phyloP scores from a whole-genome alignment of 1,140 invertebrate genomes.

The Caerostris extrusa region DNA sequence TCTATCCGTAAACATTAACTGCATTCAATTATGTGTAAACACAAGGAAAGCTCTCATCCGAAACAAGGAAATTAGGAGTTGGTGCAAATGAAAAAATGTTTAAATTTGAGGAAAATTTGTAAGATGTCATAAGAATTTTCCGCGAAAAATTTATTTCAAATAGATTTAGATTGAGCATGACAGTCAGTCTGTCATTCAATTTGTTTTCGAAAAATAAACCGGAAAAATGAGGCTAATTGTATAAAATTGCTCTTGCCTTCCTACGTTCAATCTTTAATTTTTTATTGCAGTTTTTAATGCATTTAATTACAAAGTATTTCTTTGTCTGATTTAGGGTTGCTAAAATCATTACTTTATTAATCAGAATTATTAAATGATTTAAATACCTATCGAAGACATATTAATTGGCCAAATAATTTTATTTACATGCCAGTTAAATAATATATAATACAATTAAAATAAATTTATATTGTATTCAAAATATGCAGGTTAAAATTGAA shows the following conservation, averaged over 20 bases:
- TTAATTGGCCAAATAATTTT: no score
- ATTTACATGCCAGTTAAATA: no score
- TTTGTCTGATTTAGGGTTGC: no score
- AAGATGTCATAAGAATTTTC: background rate
- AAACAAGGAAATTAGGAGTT: background rate
- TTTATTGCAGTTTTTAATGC: background rate
- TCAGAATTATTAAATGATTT: no score
- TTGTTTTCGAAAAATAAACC: background rate
- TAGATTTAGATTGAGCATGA: background rate
- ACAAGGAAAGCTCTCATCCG: background rate
- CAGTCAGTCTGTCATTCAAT: background rate
- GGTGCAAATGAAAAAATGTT: background rate
- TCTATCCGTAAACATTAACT: no score
- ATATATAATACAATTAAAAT: no score
- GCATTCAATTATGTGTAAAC: background rate
- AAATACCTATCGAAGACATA: no score
- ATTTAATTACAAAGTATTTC: background rate
- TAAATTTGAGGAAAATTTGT: background rate
- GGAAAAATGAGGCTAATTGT: background rate
- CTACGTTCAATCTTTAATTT: background rate
- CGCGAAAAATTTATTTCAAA: background rate
- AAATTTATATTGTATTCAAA: no score
- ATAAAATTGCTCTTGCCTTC: background rate
- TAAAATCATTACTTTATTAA: no score
- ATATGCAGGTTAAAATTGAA: no score